Evolutionary conservation across 2,797 vertebrate species (phyloP), one percentile per base, ranked within the genome.

Genomic region (Oryzias dopingdopingensis): DNA sequence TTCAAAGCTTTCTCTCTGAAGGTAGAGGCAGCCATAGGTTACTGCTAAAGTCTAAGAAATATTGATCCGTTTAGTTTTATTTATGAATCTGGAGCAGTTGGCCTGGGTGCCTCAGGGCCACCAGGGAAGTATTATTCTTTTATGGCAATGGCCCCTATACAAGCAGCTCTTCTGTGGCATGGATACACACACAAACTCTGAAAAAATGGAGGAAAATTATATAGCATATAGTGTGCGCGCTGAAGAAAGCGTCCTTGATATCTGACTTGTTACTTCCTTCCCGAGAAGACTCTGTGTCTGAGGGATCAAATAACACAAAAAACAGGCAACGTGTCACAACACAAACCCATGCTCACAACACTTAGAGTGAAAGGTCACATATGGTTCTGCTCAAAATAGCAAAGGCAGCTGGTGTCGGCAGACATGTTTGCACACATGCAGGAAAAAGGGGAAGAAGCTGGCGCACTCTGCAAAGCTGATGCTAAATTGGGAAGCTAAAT

Each of bases 31-130:
- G 77, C 83, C 80, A 88, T 83, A 85, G 84, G 82, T 90, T 91
- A 85, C 86, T 73, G 83, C 72, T 73, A 82, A 76, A 85, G 81
- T 89, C 74, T 67, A 63, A 71, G 73, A 86, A 87, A 86, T 90
- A 93, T 92, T 65, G 90, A 93, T 91, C 88, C 79, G 81, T 92
- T 89, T 90, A 88, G 78, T 81, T 87, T 91, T 92, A 92, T 92
- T 92, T 89, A 93, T 92, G 87, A 88, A 89, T 82, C 76, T 63
- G 56, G 77, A 76, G 80, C 78, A 82, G 81, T 74, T 83, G 80
- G 80, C 87, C 78, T 48, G 55, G 81, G 78, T 80, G 85, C 89
- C 86, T 91, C 71, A 64, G 86, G 90, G 83, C 86, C 87, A 85
- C 79, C n/a, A 74, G 84, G 81, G 80, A 65, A 66, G 82, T 76